Evolutionary conservation across 2,113 vertebrate genomes (phyloP), one percentile per base, ranked within the genome.

Genomic region (Catharus fuscescens): DNA sequence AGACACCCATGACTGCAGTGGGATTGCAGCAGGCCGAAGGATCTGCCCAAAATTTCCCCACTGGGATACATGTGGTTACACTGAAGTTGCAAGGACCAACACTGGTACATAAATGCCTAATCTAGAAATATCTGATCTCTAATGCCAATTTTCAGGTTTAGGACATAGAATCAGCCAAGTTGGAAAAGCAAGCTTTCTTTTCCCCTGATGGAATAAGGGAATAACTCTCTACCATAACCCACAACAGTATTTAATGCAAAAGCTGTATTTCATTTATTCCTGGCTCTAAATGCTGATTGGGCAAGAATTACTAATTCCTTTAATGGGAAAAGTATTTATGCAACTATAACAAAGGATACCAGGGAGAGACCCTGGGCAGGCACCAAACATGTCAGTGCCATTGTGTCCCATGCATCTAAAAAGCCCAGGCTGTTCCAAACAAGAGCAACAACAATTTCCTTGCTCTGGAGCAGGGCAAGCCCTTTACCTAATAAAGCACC

Each of bases 241-340:
- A 66, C 15, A 66, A 45, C 0, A 0, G 38, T 78, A 9, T 60
- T 86, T 77, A 92, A 80, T 67, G 21, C 36, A 92, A 92, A 56
- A 66, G 23, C 88, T 92, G 52, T 23, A 80, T 92, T 93, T 90
- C 29, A 81, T 87, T 78, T 87, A 67, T 62, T 84, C n/a, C 69
- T 95, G 88, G 60, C 72, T 95, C 67, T 78, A 88, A 74, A 76
- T 53, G 50, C 32, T 86, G 67, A 93, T 80, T 1, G 0, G 48
- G 64, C 76, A 83, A 86, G 34, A 76, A 80, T 74, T 71, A n/a
- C n/a, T n/a, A 81, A 71, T 64, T 91, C 82, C 64, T 93, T 88
- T 80, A 95, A 92, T 71, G 64, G 72, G 60, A 86, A 71, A 84
- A 56, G 13, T 64, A 94, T 92, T 92, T 89, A 60, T 81, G 72